These are phyloP conservation scores for Momotus momota DNA, from an alignment of 2,797 vertebrate species.

Conservation along the genomic window DNA sequence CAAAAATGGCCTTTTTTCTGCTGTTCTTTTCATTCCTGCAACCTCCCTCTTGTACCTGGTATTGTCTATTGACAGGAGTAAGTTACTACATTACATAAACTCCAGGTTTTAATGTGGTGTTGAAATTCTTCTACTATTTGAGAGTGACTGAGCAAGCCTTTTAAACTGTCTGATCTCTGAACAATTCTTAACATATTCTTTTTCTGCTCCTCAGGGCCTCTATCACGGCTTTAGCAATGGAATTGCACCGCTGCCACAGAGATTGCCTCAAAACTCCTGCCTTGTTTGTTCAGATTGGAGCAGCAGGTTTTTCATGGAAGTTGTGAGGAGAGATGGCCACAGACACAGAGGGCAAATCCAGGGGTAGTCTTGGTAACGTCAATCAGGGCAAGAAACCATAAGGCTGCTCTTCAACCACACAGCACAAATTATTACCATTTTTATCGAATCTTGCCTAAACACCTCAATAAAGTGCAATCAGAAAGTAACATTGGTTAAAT, in stretches of 20 bases:
- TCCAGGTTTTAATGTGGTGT: not conserved
- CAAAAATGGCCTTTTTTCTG: not conserved
- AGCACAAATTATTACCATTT: not conserved
- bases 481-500: not conserved
- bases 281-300: not conserved
- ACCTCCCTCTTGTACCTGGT: not conserved
- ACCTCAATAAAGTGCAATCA: not conserved
- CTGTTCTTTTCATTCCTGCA: not conserved
- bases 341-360: not conserved
- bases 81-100: not conserved
- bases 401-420: not conserved
- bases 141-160: not conserved
- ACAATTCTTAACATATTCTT: not conserved
- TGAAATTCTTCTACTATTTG: not conserved
- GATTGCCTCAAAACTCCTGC: not conserved
- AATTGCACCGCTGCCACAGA: not conserved
- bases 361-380: not conserved
- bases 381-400: not conserved
- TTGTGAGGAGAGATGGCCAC: fast-evolving
- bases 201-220: not conserved
- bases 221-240: not conserved
- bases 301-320: not conserved
- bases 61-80: not conserved
- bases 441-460: not conserved
- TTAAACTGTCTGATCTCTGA: not conserved